Evolutionary conservation across 1,140 invertebrate genomes (phyloP).

Genomic region (Mamestra configurata): DNA sequence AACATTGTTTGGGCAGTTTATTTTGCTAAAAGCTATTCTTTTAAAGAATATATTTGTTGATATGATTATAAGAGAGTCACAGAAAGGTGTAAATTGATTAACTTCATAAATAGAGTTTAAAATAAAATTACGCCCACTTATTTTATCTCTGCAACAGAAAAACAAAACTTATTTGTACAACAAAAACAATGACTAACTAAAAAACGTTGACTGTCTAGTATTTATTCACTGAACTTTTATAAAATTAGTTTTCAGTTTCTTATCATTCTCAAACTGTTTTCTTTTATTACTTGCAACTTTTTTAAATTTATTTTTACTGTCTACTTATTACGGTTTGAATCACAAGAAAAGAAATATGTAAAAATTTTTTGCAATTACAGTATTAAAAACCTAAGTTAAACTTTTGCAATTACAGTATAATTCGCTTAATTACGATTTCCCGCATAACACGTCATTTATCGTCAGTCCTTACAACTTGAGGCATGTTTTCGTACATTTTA

Average conservation of each 20-base stretch:
- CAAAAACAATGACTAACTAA: neutral
- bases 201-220: neutral
- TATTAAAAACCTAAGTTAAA: too few relatives aligned
- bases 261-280: neutral
- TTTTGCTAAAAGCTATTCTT: too few relatives aligned
- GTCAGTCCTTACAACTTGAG: conserved; percentile 40
- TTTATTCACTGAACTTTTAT: neutral
- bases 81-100: neutral
- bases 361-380: too few relatives aligned
- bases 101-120: neutral
- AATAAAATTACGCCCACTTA: neutral
- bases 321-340: too few relatives aligned
- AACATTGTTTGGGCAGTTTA: too few relatives aligned
- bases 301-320: too few relatives aligned
- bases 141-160: neutral
- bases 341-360: too few relatives aligned
- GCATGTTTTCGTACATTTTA: conserved; percentile 48
- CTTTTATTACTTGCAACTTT: neutral
- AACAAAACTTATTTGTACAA: neutral
- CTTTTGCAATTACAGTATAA: too few relatives aligned
- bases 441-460: conserved; percentile 40
- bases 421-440: conserved; percentile 47
- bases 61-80: too few relatives aligned
- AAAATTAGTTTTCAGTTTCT: neutral
- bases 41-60: too few relatives aligned